Base-by-base conservation (phyloP, 2,888 invertebrate species). In the Mantis religiosa region DNA sequence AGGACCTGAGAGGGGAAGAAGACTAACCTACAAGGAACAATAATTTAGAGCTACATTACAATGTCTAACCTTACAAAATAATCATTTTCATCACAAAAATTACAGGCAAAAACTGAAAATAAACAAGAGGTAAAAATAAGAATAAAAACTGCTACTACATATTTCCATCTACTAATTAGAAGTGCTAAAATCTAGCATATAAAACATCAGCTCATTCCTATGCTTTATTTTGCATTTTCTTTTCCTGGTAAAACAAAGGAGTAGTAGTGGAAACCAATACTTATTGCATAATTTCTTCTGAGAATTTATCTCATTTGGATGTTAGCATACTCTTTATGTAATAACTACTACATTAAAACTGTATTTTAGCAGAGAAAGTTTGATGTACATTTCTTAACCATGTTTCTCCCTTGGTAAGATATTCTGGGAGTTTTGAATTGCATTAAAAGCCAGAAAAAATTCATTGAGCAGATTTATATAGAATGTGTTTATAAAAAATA, bases 1-100 rank as follows among this genome's bases (percentile, higher is more conserved):
- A 34, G 94, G 89, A 94, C 92, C 94, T 93, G 91, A 91, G 88
- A 85, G 47, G 54, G 25, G 20, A 25, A 71, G 54, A 41, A 71
- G 54, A 71, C 25, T 34, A 83, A 30, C 34, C 83, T 34, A 83
- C 28, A 83, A 83, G 34, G 28, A 83, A 88, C 47, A 88, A 34
- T 41, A 82, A 34, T 83, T 88, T 85, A 41, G 82, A 54, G 81
- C 88, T 83, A 28, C 34, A 30, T 83, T 28, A 83, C 34, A 83
- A 27, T 27, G 28, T 9, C 28, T 83, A 28, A 83, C 20, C n/a
- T 34, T 83, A 20, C 83, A 83, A 30, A 28, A 83, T 83, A 83
- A 20, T 20, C 25, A 28, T 83, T 9, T 15, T 83, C 83, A 83
- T 83, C 20, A 71, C 54, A 71, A 71, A 71, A 71, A 71, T 20